These are phyloP conservation scores for Mergus octosetaceus DNA, from an alignment of 2,797 vertebrate species.

Conservation along the genomic window DNA sequence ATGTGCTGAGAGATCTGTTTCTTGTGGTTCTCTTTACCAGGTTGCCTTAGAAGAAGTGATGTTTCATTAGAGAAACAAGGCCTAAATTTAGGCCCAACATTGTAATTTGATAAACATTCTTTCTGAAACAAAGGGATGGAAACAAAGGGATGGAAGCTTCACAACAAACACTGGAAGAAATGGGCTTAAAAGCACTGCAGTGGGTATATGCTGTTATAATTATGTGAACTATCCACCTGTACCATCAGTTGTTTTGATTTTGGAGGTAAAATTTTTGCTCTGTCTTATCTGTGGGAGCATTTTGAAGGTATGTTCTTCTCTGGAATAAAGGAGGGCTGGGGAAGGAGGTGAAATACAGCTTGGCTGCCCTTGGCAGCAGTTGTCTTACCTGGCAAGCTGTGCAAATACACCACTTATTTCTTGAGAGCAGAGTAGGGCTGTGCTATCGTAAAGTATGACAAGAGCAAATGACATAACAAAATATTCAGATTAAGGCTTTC, in stretches of 20 bases:
- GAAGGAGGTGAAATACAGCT: background rate
- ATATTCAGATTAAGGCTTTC: rapidly evolving
- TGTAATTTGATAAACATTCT: background rate
- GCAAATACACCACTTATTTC: background rate
- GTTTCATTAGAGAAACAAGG: background rate
- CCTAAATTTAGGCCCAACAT: background rate
- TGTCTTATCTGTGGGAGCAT: background rate
- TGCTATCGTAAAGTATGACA: background rate
- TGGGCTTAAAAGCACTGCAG: background rate
- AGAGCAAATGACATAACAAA: background rate
- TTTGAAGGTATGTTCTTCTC: background rate
- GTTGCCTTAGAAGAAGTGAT: background rate
- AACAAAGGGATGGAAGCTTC: background rate
- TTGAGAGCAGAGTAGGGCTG: background rate
- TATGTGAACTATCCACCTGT: background rate
- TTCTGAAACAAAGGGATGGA: background rate
- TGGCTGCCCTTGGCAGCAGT: background rate
- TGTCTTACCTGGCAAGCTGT: background rate
- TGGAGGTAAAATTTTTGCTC: background rate
- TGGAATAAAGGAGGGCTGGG: background rate
- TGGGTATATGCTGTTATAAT: background rate
- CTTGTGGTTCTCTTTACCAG: background rate
- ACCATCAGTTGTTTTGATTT: background rate
- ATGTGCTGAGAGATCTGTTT: background rate
- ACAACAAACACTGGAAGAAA: background rate